Evolutionary conservation across 2,797 vertebrate genomes (phyloP).

Genomic region (Dryobates pubescens): DNA sequence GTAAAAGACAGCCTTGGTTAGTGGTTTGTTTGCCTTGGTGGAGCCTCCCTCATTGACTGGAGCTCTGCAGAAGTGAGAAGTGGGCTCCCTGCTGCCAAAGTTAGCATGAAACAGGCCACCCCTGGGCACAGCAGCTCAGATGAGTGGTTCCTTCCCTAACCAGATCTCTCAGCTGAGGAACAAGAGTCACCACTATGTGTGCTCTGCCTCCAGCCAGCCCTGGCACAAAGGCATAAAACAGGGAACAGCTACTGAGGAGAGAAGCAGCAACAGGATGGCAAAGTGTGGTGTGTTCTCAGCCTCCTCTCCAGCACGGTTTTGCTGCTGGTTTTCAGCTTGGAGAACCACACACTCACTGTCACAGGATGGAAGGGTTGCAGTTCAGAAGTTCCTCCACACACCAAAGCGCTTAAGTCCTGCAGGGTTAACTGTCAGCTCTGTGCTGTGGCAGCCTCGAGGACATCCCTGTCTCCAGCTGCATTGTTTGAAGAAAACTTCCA

Average conservation of each 20-base stretch:
- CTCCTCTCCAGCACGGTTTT: not conserved
- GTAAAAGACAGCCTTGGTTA: not conserved
- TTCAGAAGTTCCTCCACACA: not conserved
- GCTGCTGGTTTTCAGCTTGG: not conserved
- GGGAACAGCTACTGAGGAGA: not conserved
- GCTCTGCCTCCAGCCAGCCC: not conserved
- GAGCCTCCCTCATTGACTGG: not conserved
- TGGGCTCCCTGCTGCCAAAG: not conserved
- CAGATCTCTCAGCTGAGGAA: not conserved
- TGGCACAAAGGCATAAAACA: not conserved
- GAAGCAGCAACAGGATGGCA: not conserved
- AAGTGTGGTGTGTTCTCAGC: not conserved
- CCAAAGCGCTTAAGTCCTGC: not conserved
- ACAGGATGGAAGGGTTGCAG: not conserved
- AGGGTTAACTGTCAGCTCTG: not conserved
- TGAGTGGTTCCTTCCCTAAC: not conserved
- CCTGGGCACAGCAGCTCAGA: not conserved
- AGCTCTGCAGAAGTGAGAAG: not conserved
- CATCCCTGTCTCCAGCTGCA: not conserved
- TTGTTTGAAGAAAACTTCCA: not conserved
- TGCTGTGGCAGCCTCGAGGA: not conserved
- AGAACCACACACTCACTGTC: no score
- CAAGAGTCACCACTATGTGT: fast-evolving
- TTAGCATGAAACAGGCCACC: not conserved
- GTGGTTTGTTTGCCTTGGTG: not conserved